Percentiles rank a stretch among this genome's conserved stretches.
These are phyloP conservation scores for Microdon myrmicae DNA, from an alignment of 2,888 invertebrate species.

Conservation along the genomic window DNA sequence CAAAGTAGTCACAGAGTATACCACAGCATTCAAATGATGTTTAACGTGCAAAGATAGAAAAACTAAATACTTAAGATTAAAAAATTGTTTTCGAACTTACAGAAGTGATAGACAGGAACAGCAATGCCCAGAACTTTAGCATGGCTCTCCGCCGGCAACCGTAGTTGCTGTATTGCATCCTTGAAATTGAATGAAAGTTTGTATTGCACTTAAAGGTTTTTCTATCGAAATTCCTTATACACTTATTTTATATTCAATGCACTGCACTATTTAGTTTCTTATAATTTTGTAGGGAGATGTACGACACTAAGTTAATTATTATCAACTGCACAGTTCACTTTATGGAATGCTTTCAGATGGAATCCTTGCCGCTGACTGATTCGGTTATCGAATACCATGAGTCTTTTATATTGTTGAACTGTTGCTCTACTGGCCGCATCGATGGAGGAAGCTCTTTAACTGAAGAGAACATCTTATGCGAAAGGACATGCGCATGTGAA, in stretches of 20 bases:
- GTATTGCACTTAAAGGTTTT: too few relatives aligned
- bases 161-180: constrained; percentile 38
- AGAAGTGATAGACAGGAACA: constrained; percentile 35
- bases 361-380: constrained; percentile 33
- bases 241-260: too few relatives aligned
- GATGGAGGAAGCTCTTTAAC: constrained; percentile 22
- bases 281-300: too few relatives aligned
- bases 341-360: too few relatives aligned
- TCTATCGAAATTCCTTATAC: too few relatives aligned
- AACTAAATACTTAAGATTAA: neutral
- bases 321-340: too few relatives aligned
- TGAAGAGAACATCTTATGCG: constrained; percentile 19
- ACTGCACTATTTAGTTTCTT: too few relatives aligned
- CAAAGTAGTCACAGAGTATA: too few relatives aligned
- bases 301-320: too few relatives aligned
- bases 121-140: constrained; percentile 31
- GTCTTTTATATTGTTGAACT: constrained; percentile 41
- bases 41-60: too few relatives aligned
- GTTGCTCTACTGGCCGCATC: constrained; percentile 20
- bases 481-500: constrained; percentile 31
- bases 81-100: constrained; percentile 28
- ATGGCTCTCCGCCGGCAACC: constrained; percentile 29
- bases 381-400: constrained; percentile 3
- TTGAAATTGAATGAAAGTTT: too few relatives aligned
- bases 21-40: too few relatives aligned